Conservation (phyloP, 2,888 invertebrate species). For the Hylaea fasciaria region DNA sequence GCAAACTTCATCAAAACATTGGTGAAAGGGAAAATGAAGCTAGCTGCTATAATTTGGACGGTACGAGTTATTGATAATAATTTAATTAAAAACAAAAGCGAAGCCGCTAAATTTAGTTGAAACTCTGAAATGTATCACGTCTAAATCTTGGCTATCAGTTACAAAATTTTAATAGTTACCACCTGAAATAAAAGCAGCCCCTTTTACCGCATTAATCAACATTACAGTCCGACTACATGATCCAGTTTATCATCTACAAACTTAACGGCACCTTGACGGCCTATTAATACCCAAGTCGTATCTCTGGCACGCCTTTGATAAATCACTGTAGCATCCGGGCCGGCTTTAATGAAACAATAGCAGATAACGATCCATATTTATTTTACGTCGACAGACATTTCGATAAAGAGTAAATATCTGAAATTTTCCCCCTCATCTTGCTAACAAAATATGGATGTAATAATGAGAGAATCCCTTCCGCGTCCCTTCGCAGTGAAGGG, state of each 20-base stretch:
- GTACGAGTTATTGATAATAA: no score
- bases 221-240: not conserved
- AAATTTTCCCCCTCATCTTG: constrained; percentile 44
- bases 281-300: constrained; percentile 28
- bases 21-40: no score
- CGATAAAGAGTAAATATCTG: constrained; percentile 37
- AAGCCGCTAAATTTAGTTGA: no score
- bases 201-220: not conserved
- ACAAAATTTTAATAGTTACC: no score
- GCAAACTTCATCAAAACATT: no score
- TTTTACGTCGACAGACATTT: constrained; percentile 29
- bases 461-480: constrained; percentile 51
- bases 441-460: constrained; percentile 44
- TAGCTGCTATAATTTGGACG: no score
- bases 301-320: constrained; percentile 28
- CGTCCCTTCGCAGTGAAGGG: constrained; percentile 55
- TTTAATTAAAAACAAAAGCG: no score
- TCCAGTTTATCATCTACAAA: not conserved
- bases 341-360: constrained; percentile 32
- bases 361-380: constrained; percentile 32
- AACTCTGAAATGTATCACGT: no score
- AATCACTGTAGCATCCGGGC: constrained; percentile 19
- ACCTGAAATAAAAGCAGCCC: not conserved
- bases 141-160: no score
- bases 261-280: constrained; percentile 16